These are phyloP conservation scores for Tinea pellionella DNA, from an alignment of 2,888 invertebrate species.

Conservation along the genomic window DNA sequence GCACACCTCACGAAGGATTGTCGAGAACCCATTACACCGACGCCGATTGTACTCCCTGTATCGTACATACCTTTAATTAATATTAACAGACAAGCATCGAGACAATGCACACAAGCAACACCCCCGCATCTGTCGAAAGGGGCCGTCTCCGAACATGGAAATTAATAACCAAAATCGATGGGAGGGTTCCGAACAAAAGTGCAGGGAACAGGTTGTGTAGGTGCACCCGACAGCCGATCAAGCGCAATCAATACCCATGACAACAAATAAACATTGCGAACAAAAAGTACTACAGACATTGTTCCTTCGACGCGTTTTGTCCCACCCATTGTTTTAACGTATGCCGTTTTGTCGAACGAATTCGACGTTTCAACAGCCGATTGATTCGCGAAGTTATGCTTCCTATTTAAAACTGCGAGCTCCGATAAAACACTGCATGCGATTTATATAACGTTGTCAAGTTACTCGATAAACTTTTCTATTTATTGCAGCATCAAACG, in stretches of 20 bases:
- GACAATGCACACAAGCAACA: conserved; percentile 33
- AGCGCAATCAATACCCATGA: conserved; percentile 14
- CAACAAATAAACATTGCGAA: conserved; percentile 11
- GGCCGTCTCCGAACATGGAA: conserved; percentile 8
- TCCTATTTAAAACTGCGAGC: background rate
- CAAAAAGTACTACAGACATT: conserved; percentile 12
- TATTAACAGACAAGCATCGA: conserved; percentile 36
- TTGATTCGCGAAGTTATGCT: background rate
- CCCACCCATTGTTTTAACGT: conserved; percentile 1
- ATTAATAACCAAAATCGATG: conserved; percentile 14
- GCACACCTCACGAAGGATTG: conserved; percentile 25
- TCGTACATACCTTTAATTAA: conserved; percentile 38
- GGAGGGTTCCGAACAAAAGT: conserved; percentile 8
- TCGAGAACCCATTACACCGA: conserved; percentile 33
- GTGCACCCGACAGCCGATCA: conserved; percentile 14
- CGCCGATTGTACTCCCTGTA: conserved; percentile 8
- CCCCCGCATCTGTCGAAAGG: conserved; percentile 25
- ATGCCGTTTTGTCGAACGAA: conserved; percentile 1
- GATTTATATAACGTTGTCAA: conserved; percentile 4
- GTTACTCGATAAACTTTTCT: conserved; percentile 7
- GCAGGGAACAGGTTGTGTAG: conserved; percentile 15
- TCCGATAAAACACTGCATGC: background rate
- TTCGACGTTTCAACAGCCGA: conserved; percentile 8
- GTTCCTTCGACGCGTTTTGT: conserved; percentile 13
- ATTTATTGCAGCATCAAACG: conserved; percentile 1